Base-by-base conservation (phyloP, 2,113 vertebrate genomes). In the Myrmecophaga tridactyla region DNA sequence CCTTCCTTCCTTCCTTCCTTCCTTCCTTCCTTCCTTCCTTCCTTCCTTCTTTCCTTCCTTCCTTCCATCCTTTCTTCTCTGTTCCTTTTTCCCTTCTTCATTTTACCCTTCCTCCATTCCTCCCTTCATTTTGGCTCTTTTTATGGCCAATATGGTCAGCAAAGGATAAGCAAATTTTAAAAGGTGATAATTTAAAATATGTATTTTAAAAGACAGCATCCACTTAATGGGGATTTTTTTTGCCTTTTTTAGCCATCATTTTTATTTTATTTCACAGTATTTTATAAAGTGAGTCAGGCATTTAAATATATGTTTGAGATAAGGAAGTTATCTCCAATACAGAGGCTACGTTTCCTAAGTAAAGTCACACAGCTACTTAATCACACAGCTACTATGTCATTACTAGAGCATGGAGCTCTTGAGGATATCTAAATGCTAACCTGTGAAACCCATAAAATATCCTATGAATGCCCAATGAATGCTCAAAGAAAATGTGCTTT, bases 221-320 rank as follows among this genome's bases (percentile, higher is more conserved):
- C 1, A 41, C 41, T 85, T 84, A 78, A 51, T 36, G 76, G 36
- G 53, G 17, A 56, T 56, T 56, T 56, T 56, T n/a, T 48, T 48
- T 48, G 7, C 1, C 11, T 11, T 48, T 48, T 48, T 48, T 48
- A 29, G 3, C 20, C 67, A 51, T 48, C 17, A 69, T 69, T 69
- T 69, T 58, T 70, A 39, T 83, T 87, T 69, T 48, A 83, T 58
- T 96, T 83, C 39, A 95, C 27, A 70, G 25, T 90, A 41, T 70
- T 63, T 67, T 46, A 3, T 82, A 41, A 90, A 70, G 43, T 53
- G 25, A 14, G 4, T 46, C 53, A 75, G n/a, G 20, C 27, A 70
- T 78, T 72, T 88, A 58, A 72, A 70, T 83, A 29, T 31, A 23
- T 20, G 58, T 76, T 70, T 92, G 70, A 80, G 73, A 36, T 60